Conservation (phyloP, 2,113 vertebrate species). For the Sapayoa aenigma region DNA sequence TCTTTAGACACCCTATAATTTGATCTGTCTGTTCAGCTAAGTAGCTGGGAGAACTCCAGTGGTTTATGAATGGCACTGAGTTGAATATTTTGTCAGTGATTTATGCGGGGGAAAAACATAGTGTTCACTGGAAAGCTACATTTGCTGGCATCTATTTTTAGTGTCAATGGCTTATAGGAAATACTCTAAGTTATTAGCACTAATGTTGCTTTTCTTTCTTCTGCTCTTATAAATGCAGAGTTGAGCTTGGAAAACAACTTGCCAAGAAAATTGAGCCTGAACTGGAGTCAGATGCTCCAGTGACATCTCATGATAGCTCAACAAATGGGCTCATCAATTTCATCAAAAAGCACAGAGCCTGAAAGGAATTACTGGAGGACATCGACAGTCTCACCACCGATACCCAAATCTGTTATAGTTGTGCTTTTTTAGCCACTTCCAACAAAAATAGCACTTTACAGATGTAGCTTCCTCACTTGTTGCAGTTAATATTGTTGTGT, state of each 20-base stretch:
- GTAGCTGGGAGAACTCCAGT: not conserved
- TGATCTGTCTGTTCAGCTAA: not conserved
- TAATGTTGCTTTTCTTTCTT: not conserved
- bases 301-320: constrained; percentile 91
- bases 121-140: not conserved
- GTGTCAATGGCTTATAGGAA: not conserved
- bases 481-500: constrained; percentile 44
- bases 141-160: not conserved
- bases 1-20: not conserved
- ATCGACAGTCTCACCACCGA: not conserved
- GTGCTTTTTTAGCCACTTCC: constrained; percentile 60
- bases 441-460: constrained; percentile 68
- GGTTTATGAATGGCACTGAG: not conserved
- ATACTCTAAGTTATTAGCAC: not conserved
- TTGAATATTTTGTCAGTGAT: not conserved
- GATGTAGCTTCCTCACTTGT: constrained; percentile 64
- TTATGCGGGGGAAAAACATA: not conserved
- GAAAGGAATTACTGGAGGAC: constrained; percentile 32
- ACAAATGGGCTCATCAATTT: constrained; percentile 96
- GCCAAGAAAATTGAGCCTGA: constrained; percentile 97
- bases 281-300: constrained; percentile 75
- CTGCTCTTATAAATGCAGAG: constrained; percentile 69
- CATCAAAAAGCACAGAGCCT: constrained; percentile 88
- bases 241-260: constrained; percentile 95
- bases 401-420: constrained; percentile 44